A percentile compares a stretch with the other conserved stretches of the same genome.
phyloP scores from a whole-genome alignment of 2,888 invertebrate species.

The Aporophyla lueneburgensis region DNA sequence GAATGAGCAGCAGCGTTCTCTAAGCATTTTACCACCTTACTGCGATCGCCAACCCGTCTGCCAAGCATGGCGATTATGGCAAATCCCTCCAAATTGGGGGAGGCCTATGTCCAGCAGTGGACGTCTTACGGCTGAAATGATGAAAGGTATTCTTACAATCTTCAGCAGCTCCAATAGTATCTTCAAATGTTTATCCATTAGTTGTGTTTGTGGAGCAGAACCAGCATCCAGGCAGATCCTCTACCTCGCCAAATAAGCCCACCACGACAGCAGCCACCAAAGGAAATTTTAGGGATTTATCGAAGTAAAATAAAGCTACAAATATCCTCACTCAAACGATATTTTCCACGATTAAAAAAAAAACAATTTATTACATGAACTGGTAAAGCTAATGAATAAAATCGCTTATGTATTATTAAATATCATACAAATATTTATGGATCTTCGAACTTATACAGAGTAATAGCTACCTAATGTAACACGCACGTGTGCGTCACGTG shows the following conservation, averaged over 20 bases:
- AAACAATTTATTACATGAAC: neutral
- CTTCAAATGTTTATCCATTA: too few relatives aligned
- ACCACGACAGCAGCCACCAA: neutral
- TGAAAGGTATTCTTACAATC: too few relatives aligned
- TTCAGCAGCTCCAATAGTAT: too few relatives aligned
- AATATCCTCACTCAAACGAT: neutral
- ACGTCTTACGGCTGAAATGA: too few relatives aligned
- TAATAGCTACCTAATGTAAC: neutral
- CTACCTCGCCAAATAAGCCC: neutral
- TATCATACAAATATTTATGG: conserved; percentile 3
- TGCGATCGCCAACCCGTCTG: too few relatives aligned
- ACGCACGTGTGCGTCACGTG: conserved; percentile 39
- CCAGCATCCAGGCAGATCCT: neutral
- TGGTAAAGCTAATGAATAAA: neutral
- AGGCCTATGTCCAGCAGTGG: too few relatives aligned
- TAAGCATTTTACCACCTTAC: too few relatives aligned
- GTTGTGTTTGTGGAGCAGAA: too few relatives aligned
- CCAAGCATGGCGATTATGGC: too few relatives aligned
- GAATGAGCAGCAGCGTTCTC: too few relatives aligned
- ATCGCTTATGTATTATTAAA: neutral
- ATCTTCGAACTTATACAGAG: neutral
- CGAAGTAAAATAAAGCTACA: neutral
- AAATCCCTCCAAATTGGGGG: too few relatives aligned
- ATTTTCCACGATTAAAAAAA: neutral
- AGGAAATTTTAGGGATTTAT: neutral